Evolutionary conservation across 2,888 invertebrate species (phyloP), one percentile per base, ranked within the genome.

Genomic region (Troilus luridus): DNA sequence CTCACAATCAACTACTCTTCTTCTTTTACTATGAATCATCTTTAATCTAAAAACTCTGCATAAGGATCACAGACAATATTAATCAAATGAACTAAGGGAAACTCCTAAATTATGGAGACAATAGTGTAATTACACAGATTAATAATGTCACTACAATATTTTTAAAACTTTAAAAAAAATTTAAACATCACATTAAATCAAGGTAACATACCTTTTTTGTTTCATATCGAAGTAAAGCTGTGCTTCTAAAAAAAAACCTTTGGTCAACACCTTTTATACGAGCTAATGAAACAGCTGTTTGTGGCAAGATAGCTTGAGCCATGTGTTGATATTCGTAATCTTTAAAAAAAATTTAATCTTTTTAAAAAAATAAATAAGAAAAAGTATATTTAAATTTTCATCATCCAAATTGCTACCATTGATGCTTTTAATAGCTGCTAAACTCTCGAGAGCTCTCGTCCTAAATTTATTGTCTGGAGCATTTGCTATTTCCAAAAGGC

Each of bases 271-370:
- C 96, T 72, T 95, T 94, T 5, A 96, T 96, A 93, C 98, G 95
- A 0, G 98, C 98, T 90, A 98, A 95, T 5, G 96, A 96, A 0
- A 98, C 96, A 5, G 97, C 97, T 0, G 97, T 97, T 93, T 95
- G 95, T 88, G 96, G 95, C 94, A 98, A 97, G 93, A 97, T 95
- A 92, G 97, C 96, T 94, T 98, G 97, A 10, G 98, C 97, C 92
- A 98, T 95, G 93, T 97, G 96, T 90, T 95, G 94, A 93, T 96
- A 97, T 93, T 97, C 94, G 93, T 95, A 94, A 92, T 95, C 95
- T 95, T 92, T 92, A 93, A 93, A 58, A 85, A 67, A 24, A 64
- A 9, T 64, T 67, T 11, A n/a, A 64, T 21, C 10, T 19, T 54
- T 54, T 7, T 27, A 54, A 54, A 54, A 41, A 10, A 17, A 8